A percentile compares a stretch with the other conserved stretches of the same genome.
These are phyloP conservation scores for Pseudomugil gertrudae DNA, from an alignment of 2,797 vertebrate species.

Conservation along the genomic window DNA sequence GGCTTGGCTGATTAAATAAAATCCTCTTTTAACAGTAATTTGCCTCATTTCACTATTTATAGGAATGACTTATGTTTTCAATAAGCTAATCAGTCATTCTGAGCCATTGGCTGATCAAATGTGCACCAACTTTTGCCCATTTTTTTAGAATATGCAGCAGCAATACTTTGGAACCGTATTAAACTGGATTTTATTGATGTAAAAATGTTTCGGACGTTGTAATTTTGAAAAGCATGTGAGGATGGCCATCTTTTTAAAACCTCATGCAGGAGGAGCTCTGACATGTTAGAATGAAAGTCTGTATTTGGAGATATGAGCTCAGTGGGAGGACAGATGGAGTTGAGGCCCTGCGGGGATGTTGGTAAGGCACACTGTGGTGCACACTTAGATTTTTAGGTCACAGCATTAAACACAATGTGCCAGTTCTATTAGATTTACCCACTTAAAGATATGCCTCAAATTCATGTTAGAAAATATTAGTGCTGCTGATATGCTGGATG, in stretches of 20 bases:
- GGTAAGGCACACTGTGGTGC: conserved; percentile 52
- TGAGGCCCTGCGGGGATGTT: conserved; percentile 59
- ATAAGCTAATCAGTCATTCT: neutral
- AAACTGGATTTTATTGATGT: conserved; percentile 14
- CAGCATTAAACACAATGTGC: conserved; percentile 27
- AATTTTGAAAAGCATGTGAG: conserved; percentile 14
- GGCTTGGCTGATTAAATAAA: neutral
- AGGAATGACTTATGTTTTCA: neutral
- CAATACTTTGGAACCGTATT: conserved; percentile 10
- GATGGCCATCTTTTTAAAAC: conserved; percentile 48
- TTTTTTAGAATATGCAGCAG: conserved; percentile 1
- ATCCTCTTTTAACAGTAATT: neutral
- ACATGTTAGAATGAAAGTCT: conserved; percentile 61
- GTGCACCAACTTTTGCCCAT: neutral
- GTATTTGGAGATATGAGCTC: conserved; percentile 61
- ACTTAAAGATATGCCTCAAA: conserved; percentile 2
- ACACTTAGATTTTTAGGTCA: conserved; percentile 68
- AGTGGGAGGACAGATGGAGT: conserved; percentile 72
- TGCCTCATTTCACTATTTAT: neutral
- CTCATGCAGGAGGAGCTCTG: conserved; percentile 44
- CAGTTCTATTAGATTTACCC: conserved; percentile 7
- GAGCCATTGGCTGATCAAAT: neutral
- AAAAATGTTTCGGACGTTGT: conserved; percentile 2
- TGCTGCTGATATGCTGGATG: neutral
- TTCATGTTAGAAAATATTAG: conserved; percentile 5